Evolutionary conservation across 2,888 invertebrate genomes (phyloP).

Genomic region (Coremacera marginata): DNA sequence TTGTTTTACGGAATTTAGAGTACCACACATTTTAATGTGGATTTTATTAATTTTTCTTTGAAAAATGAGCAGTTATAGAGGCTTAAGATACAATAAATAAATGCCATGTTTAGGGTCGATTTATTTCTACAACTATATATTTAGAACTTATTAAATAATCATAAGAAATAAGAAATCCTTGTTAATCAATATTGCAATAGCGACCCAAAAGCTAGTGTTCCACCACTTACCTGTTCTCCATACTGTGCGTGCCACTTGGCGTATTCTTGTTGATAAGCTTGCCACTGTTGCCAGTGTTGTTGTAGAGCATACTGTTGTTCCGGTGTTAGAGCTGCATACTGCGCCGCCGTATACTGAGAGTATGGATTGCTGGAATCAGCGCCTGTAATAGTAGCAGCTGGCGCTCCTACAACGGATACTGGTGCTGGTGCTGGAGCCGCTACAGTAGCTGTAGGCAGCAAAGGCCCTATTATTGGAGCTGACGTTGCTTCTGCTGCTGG

Average conservation of each 20-base stretch:
- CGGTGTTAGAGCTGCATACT: slow-evolving; percentile 65
- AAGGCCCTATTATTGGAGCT: slow-evolving; percentile 51
- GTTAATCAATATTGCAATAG: too few species aligned
- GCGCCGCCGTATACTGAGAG: slow-evolving; percentile 63
- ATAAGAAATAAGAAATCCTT: too few species aligned
- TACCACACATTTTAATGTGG: too few species aligned
- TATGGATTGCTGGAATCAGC: slow-evolving; percentile 50
- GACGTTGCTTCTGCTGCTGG: slow-evolving; percentile 21
- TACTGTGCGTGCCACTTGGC: slow-evolving; percentile 69
- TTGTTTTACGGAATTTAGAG: too few species aligned
- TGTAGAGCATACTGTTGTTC: slow-evolving; percentile 68
- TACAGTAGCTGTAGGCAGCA: slow-evolving; percentile 41
- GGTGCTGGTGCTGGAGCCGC: background rate
- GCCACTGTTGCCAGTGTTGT: slow-evolving; percentile 69
- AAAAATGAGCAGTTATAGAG: too few species aligned
- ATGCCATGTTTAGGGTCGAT: too few species aligned
- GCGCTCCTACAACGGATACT: slow-evolving; percentile 8
- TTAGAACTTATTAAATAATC: too few species aligned
- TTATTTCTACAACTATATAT: too few species aligned
- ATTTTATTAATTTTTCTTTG: too few species aligned
- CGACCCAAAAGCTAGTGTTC: background rate
- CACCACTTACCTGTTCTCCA: slow-evolving; percentile 65
- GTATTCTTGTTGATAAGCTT: slow-evolving; percentile 67
- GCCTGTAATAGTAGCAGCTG: slow-evolving; percentile 9
- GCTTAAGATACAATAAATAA: too few species aligned